A percentile compares a stretch with the other conserved stretches of the same genome.
phyloP scores from a whole-genome alignment of 1,140 invertebrate species.

The Lepidurus couesii region DNA sequence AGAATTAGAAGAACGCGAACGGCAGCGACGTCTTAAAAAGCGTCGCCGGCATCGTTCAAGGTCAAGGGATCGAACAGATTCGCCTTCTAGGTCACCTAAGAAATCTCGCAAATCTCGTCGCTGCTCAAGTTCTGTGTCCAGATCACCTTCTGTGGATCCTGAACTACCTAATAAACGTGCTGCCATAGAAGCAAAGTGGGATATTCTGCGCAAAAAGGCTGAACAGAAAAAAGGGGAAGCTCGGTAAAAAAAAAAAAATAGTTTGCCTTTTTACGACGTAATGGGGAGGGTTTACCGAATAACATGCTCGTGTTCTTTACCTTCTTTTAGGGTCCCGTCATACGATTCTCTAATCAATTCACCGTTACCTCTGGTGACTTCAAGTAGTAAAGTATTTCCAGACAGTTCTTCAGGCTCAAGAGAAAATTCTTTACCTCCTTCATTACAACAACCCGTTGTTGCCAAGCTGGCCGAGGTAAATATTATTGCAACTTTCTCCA shows the following conservation, averaged over 20 bases:
- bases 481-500: not conserved
- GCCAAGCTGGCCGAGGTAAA: slow-evolving; percentile 33
- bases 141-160: slow-evolving; percentile 1
- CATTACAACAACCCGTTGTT: slow-evolving; percentile 30
- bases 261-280: not conserved
- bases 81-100: not conserved
- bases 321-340: not conserved
- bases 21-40: not conserved
- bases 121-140: not conserved
- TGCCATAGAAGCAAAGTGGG: slow-evolving; percentile 8
- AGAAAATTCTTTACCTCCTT: slow-evolving; percentile 26
- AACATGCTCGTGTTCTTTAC: not conserved
- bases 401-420: slow-evolving; percentile 24
- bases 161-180: slow-evolving; percentile 24
- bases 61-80: slow-evolving; percentile 2
- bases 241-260: not conserved
- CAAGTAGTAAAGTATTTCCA: not conserved
- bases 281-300: not conserved
- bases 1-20: not conserved
- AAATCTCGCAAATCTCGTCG: not conserved
- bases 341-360: not conserved
- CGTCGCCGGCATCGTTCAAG: slow-evolving; percentile 21
- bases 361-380: not conserved
- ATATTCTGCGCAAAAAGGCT: not conserved
- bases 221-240: not conserved